A percentile compares a stretch with the other conserved stretches of the same genome.
Conservation (phyloP, 1,140 invertebrate genomes). For the Diorhabda elongata region DNA sequence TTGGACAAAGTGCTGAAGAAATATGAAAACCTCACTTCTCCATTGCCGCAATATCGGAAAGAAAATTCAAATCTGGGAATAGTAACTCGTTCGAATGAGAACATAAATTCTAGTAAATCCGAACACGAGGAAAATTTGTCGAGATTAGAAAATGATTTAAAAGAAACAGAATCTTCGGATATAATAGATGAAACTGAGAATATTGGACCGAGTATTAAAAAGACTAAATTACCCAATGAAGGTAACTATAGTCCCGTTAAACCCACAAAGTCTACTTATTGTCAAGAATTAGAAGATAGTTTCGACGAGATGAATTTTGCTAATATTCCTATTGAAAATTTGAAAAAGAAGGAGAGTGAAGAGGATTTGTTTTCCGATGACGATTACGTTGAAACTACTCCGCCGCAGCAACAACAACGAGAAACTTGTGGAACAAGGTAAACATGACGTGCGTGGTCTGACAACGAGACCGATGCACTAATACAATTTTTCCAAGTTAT, state of each 20-base stretch:
- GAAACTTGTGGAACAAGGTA: not conserved
- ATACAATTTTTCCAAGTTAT: no score
- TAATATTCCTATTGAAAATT: constrained; percentile 25
- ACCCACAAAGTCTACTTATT: constrained; percentile 4
- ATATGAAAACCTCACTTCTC: constrained; percentile 11
- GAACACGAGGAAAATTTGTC: constrained; percentile 4
- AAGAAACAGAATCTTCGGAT: constrained; percentile 16
- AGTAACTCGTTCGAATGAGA: no score
- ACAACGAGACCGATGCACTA: no score
- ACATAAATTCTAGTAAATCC: no score
- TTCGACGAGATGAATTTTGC: constrained; percentile 27
- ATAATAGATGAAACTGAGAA: constrained; percentile 15
- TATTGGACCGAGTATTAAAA: constrained; percentile 12
- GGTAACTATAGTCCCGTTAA: constrained; percentile 8
- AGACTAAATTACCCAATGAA: not conserved
- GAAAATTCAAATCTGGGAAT: no score
- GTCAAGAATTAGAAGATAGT: constrained; percentile 21
- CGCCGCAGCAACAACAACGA: constrained; percentile 27
- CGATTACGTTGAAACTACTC: constrained; percentile 37
- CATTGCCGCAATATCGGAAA: not conserved
- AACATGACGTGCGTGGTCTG: not conserved
- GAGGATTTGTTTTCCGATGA: constrained; percentile 33
- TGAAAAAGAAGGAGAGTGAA: constrained; percentile 8
- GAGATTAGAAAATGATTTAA: constrained; percentile 24
- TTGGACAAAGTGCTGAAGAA: constrained; percentile 27